Base-by-base conservation (phyloP, 2,113 vertebrate species). In the Heteronetta atricapilla region DNA sequence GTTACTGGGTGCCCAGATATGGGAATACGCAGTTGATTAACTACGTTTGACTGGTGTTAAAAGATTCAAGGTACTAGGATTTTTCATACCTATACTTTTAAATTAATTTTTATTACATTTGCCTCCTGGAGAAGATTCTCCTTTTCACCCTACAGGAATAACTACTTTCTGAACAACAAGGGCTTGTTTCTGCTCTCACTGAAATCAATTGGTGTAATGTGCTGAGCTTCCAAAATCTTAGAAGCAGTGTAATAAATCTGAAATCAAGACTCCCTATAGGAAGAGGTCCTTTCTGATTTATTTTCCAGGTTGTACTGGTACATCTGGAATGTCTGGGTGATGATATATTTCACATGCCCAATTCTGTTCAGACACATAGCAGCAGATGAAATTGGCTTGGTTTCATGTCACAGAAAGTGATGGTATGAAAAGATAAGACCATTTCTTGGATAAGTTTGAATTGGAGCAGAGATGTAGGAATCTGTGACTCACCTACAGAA, bases 261-360 rank as follows among this genome's bases (percentile, higher is more conserved):
- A 91, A 94, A 94, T 62, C 84, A 53, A 53, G 44, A 33, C 33
- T 95, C 77, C 55, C 90, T 29, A 6, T 6, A 86, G 77, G 78
- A 73, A 89, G 77, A 91, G 78, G 21, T 50, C 72, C n/a, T 69
- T 60, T 86, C 77, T 94, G 84, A 91, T 94, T 95, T 91, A 60
- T 89, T 48, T 60, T 76, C 56, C 77, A 93, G 58, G 72, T 75
- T 78, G 56, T 75, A 52, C 66, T 55, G 67, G 79, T 64, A 82
- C 33, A 50, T 68, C 68, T 88, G 83, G 72, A 73, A 83, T 73
- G 62, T 42, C n/a, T 44, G 55, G 56, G 44, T 69, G 81, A 73
- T 59, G 64, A 18, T n/a, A 80, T 84, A 86, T 84, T 94, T 95
- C 95, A 91, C 44, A 2, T 10, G 59, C 9, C 33, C 84, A 55